Evolutionary conservation across 2,797 vertebrate species (phyloP).

Genomic region (Hypotaenidia philippensis): DNA sequence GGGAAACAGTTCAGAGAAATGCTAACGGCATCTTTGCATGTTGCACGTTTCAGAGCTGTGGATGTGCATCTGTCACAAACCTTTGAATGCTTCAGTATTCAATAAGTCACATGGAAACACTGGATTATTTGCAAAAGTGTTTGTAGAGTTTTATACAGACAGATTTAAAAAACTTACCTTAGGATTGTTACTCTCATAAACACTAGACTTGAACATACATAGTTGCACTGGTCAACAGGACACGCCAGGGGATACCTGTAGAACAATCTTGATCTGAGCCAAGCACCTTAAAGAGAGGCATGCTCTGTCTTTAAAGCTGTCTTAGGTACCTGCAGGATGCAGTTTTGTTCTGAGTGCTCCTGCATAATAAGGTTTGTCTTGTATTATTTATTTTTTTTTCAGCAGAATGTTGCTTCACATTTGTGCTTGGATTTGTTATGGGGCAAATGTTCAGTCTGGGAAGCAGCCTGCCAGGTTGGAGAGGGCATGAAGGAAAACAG

Average conservation of each 20-base stretch:
- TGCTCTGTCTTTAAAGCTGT: neutral
- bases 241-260: neutral
- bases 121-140: neutral
- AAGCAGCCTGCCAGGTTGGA: neutral
- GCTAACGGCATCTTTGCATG: neutral
- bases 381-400: neutral
- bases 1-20: neutral
- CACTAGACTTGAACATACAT: neutral
- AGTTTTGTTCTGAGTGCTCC: neutral
- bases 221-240: neutral
- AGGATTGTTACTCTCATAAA: neutral
- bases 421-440: neutral
- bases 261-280: neutral
- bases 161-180: neutral
- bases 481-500: neutral
- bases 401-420: neutral
- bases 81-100: neutral
- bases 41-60: neutral
- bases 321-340: neutral
- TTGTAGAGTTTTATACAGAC: neutral
- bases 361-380: neutral
- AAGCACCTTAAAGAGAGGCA: neutral
- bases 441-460: neutral
- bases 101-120: neutral
- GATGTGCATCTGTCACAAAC: neutral